Evolutionary conservation across 2,113 vertebrate genomes (phyloP).

Genomic region (Corydoras maculifer): DNA sequence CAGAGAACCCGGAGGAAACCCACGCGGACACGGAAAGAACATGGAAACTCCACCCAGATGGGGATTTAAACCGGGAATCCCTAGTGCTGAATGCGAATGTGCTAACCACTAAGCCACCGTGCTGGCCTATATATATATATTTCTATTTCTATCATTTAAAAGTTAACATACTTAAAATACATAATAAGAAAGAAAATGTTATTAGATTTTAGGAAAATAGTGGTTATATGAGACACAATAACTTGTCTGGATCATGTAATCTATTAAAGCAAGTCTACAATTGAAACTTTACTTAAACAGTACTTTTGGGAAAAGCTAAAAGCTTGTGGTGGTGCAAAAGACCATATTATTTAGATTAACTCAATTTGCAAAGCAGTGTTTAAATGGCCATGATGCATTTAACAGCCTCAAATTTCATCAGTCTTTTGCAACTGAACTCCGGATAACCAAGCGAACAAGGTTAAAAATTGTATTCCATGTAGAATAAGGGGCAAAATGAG

Average conservation of each 20-base stretch:
- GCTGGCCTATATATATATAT: no score
- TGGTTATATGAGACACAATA: neutral
- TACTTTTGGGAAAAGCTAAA: conserved; percentile 24
- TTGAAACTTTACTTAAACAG: conserved; percentile 14
- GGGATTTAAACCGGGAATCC: no score
- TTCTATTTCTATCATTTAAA: no score
- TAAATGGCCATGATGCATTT: conserved; percentile 42
- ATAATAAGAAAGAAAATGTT: no score
- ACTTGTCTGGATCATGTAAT: neutral
- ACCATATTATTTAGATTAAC: conserved; percentile 38
- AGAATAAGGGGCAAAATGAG: conserved; percentile 59
- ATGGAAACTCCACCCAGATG: no score
- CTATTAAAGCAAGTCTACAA: neutral
- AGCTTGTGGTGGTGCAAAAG: conserved; percentile 29
- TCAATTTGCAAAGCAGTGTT: conserved; percentile 43
- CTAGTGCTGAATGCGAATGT: no score
- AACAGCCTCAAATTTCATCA: conserved; percentile 39
- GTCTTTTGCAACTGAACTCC: conserved; percentile 35
- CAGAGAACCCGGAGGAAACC: no score
- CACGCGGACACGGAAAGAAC: no score
- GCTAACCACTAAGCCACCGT: no score
- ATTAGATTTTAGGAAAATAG: neutral
- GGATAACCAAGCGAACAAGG: conserved; percentile 50
- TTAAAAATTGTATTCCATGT: conserved; percentile 58
- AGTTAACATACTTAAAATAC: no score